These are phyloP conservation scores for Chanos chanos DNA, from an alignment of 2,797 vertebrate species.

Conservation along the genomic window DNA sequence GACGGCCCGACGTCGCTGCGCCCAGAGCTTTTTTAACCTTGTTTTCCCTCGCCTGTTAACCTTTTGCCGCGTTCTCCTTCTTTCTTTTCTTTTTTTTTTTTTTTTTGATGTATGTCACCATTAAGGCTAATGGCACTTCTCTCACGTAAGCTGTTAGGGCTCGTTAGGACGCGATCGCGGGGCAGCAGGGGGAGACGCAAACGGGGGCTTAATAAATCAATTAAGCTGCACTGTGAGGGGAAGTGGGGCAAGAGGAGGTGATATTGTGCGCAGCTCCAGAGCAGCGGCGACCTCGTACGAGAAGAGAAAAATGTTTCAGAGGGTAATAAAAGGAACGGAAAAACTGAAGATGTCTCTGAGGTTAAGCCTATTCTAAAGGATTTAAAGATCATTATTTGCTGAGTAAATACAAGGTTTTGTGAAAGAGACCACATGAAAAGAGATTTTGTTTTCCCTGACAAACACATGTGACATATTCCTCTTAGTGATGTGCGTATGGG, in stretches of 20 bases:
- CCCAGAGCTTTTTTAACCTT: conserved; percentile 60
- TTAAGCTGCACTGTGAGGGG: conserved; percentile 69
- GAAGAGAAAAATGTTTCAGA: neutral
- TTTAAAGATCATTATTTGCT: no score
- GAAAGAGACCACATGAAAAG: no score
- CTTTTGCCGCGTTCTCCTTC: conserved; percentile 70
- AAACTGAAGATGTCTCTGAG: no score
- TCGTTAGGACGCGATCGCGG: conserved; percentile 81
- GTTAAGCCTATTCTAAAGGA: no score
- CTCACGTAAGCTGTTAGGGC: conserved; percentile 81
- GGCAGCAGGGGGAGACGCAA: conserved; percentile 72
- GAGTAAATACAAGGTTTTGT: no score
- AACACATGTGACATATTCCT: no score
- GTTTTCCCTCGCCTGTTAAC: conserved; percentile 64
- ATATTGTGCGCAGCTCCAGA: no score
- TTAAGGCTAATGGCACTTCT: conserved; percentile 80
- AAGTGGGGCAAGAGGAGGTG: conserved; percentile 64
- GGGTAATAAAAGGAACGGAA: no score
- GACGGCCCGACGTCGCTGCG: conserved; percentile 72
- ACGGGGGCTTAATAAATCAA: conserved; percentile 78
- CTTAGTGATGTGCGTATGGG: no score
- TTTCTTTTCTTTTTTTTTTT: no score
- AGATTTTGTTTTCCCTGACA: no score
- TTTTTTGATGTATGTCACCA: conserved; percentile 64
- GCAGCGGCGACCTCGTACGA: conserved; percentile 8